A percentile compares a stretch with the other conserved stretches of the same genome.
Evolutionary conservation across 1,140 invertebrate genomes (phyloP).

Genomic region (Neodiprion pinetum): DNA sequence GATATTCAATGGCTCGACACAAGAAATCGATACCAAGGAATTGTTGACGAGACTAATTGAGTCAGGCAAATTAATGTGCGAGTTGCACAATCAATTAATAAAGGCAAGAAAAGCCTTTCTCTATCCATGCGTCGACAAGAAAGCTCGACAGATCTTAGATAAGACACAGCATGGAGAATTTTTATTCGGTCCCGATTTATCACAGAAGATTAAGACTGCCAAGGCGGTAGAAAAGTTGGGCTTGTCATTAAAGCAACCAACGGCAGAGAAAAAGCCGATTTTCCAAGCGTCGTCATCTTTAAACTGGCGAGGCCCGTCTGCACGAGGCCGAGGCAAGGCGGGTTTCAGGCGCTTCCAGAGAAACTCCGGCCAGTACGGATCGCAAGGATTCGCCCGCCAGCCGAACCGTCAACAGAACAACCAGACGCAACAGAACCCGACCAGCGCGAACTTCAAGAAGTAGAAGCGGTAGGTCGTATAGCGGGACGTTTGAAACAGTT

Average conservation of each 20-base stretch:
- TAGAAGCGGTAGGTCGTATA: neutral
- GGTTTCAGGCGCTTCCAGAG: no score
- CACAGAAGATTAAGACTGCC: slow-evolving; percentile 11
- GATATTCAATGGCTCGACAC: neutral
- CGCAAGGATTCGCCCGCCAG: no score
- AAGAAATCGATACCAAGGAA: neutral
- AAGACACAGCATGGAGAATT: slow-evolving; percentile 32
- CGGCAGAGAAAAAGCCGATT: neutral
- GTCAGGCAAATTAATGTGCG: neutral
- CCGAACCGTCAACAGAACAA: no score
- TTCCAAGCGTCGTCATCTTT: neutral
- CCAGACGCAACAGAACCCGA: no score
- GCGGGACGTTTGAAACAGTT: neutral
- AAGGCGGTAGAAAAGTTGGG: slow-evolving; percentile 17
- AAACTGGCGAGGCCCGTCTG: neutral
- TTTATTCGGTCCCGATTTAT: slow-evolving; percentile 30
- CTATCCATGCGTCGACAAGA: slow-evolving; percentile 16
- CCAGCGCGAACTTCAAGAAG: neutral
- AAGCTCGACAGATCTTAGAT: slow-evolving; percentile 33
- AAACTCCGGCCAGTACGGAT: no score
- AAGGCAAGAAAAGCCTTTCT: slow-evolving; percentile 18
- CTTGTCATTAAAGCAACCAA: neutral
- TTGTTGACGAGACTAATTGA: neutral
- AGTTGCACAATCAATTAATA: slow-evolving; percentile 28
- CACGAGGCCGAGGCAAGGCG: no score